Evolutionary conservation across 1,140 invertebrate genomes (phyloP).

Genomic region (Megalopta genalis): DNA sequence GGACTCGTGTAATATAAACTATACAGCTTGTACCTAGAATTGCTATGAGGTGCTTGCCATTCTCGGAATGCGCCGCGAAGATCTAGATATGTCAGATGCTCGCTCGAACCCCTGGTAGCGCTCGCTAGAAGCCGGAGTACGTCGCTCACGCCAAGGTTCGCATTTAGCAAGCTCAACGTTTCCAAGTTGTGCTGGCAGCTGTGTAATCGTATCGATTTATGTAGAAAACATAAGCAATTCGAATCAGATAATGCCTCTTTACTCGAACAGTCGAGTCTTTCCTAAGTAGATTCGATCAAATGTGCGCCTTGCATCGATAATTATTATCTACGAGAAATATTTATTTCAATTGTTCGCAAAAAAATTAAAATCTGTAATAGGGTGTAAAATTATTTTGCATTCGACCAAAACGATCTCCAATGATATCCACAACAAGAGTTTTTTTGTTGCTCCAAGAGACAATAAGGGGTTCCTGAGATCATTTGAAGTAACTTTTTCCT

Average conservation of each 20-base stretch:
- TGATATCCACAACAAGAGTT: too few species aligned
- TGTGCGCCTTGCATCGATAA: too few species aligned
- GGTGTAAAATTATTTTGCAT: too few species aligned
- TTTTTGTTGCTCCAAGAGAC: too few species aligned
- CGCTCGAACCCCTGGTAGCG: slow-evolving; percentile 63
- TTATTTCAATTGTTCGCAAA: too few species aligned
- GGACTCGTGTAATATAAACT: too few species aligned
- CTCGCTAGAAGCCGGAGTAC: slow-evolving; percentile 72
- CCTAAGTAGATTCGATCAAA: not conserved
- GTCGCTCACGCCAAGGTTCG: slow-evolving; percentile 73
- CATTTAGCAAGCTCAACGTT: slow-evolving; percentile 73
- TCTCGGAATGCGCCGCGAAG: slow-evolving; percentile 76
- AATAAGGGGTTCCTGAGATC: too few species aligned
- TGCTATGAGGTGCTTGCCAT: slow-evolving; percentile 74
- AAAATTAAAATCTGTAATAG: too few species aligned
- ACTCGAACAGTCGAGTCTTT: not conserved
- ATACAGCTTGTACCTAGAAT: slow-evolving; percentile 67
- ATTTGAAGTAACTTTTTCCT: too few species aligned
- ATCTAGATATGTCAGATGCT: slow-evolving; percentile 68
- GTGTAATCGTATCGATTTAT: not conserved
- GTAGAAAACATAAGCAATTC: not conserved
- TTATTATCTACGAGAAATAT: too few species aligned
- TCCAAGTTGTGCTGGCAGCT: slow-evolving; percentile 74
- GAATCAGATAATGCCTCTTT: not conserved
- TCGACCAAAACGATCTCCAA: too few species aligned